Conservation (phyloP, 2,888 invertebrate genomes). For the Globia sparganii region DNA sequence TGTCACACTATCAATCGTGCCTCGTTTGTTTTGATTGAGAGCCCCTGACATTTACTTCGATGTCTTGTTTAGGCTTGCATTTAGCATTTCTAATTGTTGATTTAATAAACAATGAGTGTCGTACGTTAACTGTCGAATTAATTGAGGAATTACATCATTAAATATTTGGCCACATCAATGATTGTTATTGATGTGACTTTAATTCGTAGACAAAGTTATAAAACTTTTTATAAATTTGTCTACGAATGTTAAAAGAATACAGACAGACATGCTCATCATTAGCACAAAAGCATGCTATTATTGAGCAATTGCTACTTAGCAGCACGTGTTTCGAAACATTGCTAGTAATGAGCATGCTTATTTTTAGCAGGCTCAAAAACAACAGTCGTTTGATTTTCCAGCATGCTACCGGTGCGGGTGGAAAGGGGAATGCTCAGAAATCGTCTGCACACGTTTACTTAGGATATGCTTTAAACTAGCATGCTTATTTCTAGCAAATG, state of each 20-base stretch:
- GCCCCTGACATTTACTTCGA: constrained; percentile 61
- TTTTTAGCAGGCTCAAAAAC: no score
- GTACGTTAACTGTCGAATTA: constrained; percentile 30
- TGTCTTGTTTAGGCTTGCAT: constrained; percentile 45
- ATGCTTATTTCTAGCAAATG: not conserved
- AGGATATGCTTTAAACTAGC: not conserved
- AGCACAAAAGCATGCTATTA: not conserved
- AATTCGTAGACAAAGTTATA: not conserved
- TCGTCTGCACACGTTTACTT: not conserved
- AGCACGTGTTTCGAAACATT: not conserved
- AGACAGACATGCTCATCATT: not conserved
- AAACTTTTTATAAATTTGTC: not conserved
- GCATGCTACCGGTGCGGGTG: not conserved
- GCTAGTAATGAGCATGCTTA: not conserved
- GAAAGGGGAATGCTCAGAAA: not conserved
- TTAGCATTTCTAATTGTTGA: constrained; percentile 57
- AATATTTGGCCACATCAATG: constrained; percentile 2
- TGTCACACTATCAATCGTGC: constrained; percentile 57
- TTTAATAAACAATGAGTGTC: constrained; percentile 48
- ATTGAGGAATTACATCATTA: constrained; percentile 27
- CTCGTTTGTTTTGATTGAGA: constrained; percentile 65
- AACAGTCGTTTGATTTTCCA: not conserved
- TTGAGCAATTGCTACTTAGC: not conserved
- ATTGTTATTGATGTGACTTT: not conserved
- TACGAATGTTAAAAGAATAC: not conserved